These are phyloP conservation scores for Chaetophractus vellerosus DNA, from an alignment of 2,797 vertebrate species.

Conservation along the genomic window DNA sequence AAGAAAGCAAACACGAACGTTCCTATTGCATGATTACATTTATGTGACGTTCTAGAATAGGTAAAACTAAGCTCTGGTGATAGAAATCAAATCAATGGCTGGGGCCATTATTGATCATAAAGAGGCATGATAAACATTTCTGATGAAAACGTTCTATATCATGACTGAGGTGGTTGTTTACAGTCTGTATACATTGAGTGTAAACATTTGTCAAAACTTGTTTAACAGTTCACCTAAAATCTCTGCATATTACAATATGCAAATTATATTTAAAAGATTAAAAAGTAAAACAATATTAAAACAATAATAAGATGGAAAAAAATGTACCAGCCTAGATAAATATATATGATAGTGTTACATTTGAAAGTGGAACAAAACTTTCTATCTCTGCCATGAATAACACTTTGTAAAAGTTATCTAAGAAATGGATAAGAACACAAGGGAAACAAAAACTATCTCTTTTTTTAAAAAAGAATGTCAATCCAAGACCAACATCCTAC, in stretches of 20 bases:
- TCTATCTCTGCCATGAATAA: not conserved
- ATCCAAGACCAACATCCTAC: not conserved
- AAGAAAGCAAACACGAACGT: not conserved
- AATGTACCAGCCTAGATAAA: not conserved
- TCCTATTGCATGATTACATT: not conserved
- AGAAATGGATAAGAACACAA: not conserved
- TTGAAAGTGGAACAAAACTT: slow-evolving; percentile 38
- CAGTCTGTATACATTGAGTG: not conserved
- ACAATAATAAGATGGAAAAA: not conserved
- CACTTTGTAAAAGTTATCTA: not conserved
- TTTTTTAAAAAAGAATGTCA: not conserved
- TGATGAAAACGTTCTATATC: not conserved
- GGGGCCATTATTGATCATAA: not conserved
- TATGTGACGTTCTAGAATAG: not conserved
- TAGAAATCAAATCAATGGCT: not conserved
- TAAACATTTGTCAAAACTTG: not conserved
- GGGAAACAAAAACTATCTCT: not conserved
- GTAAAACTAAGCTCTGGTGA: not conserved
- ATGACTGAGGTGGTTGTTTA: not conserved
- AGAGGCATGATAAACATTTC: not conserved
- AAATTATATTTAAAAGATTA: not conserved
- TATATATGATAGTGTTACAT: not conserved
- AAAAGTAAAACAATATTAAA: slow-evolving; percentile 8
- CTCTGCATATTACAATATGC: not conserved
- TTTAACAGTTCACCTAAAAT: not conserved